Base-by-base conservation (phyloP, 2,797 vertebrate genomes). In the Periparus ater region DNA sequence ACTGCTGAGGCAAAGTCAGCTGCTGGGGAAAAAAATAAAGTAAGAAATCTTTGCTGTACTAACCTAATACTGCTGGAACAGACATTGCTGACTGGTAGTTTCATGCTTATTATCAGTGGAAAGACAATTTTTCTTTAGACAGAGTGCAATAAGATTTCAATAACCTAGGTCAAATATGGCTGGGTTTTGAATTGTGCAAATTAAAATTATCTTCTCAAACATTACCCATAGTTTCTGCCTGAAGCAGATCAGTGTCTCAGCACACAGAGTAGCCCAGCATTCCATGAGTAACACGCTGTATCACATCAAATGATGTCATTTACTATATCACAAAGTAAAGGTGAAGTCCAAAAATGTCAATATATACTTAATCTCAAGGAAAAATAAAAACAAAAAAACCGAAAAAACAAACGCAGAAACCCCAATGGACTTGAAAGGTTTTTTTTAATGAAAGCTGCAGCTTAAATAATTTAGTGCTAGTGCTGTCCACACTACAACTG, bases 41-140 rank as follows among this genome's bases (percentile, higher is more conserved):
- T 1, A 45, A 40, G 7, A 48, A 65, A 54, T 57, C 54, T 89
- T 62, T 83, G 47, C 55, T 90, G 76, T 66, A 57, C 76, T 91
- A 76, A 83, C 44, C 66, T 71, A 77, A 36, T 75, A 81, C 34
- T 86, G 51, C 42, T 54, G 12, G 45, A 88, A 82, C 40, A 81
- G 51, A 92, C 50, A 88, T 40, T 88, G 44, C 55, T 92, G 77
- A 86, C 74, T 30, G 51, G 91, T 89, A 85, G 32, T 53, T 91
- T 80, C 72, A 89, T 26, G 19, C 54, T 94, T 88, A 71, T 72
- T 84, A 93, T 58, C 82, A 86, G 29, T 67, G 68, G 66, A 78
- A 94, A 97, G 94, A 83, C 5, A 55, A 53, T 30, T 79, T 78
- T 80, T 85, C 45, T 29, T 60, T 75, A 42, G 78, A 79, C 48